Evolutionary conservation across 2,797 vertebrate species (phyloP), one percentile per base, ranked within the genome.

Genomic region (Synaphobranchus kaupii): DNA sequence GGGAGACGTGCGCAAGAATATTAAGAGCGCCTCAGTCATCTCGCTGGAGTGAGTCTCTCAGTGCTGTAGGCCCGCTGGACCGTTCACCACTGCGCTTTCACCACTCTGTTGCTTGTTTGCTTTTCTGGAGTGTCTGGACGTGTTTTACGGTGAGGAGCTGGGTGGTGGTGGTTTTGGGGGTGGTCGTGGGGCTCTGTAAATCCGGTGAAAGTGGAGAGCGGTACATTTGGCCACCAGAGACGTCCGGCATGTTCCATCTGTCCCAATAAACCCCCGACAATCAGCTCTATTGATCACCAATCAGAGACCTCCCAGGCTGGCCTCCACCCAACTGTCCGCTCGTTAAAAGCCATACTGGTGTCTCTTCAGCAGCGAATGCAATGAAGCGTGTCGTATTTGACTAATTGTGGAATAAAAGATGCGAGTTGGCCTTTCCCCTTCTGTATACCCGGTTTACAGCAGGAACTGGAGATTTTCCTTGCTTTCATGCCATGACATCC

Each of bases 231-330:
- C 89, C 87, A 88, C 85, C 71, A 20, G 78, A 81, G 73, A 88
- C 78, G 86, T 88, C 63, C 56, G 80, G 63, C 90, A 89, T 88
- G 86, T 84, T 89, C 91, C 91, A 92, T 92, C 90, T 92, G 90
- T 91, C 87, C 84, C 56, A 81, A 83, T 86, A 60, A 83, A 82
- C 20, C 68, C 73, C 87, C 88, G 87, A 90, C 90, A 89, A 91
- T 90, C 89, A 87, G 86, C 76, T 87, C 80, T 89, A 90, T 91
- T 90, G 89, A 90, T 91, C 83, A 90, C 84, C 52, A 78, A 31
- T 48, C 84, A 56, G 47, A 4, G 81, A 83, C 83, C 56, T 34
- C 63, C 81, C 82, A 89, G 68, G 22, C 71, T 66, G 9, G 66
- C 34, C 39, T 63, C 63, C 39, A 5, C n/a, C 81, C 39, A 89